phyloP scores from a whole-genome alignment of 2,797 vertebrate genomes.

The Peromyscus nudipes region DNA sequence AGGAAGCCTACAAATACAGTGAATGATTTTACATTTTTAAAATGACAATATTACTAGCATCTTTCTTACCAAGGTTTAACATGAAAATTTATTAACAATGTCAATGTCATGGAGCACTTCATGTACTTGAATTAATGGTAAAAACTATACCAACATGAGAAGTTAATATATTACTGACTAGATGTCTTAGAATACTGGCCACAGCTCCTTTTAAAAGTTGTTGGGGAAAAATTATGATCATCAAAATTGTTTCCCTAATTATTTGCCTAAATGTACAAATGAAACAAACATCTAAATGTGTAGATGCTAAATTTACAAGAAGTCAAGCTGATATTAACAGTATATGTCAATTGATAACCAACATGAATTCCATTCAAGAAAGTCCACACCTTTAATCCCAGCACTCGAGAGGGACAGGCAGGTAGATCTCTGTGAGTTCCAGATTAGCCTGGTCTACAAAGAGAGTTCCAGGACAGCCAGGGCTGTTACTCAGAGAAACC shows the following conservation, averaged over 20 bases:
- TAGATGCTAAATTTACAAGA: conserved; percentile 3
- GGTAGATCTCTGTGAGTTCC: too few species aligned
- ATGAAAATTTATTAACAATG: neutral
- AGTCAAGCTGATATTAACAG: conserved; percentile 12
- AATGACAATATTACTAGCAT: neutral
- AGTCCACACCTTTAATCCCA: neutral
- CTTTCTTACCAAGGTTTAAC: neutral
- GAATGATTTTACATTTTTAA: neutral
- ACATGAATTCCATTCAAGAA: neutral
- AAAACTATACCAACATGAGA: neutral
- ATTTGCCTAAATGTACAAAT: neutral
- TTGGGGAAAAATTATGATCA: neutral
- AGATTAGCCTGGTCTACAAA: too few species aligned
- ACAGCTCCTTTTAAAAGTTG: neutral
- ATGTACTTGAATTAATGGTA: conserved; percentile 5
- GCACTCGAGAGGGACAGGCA: too few species aligned
- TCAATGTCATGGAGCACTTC: neutral
- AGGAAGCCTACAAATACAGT: neutral
- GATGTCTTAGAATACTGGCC: neutral
- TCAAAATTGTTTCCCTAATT: neutral
- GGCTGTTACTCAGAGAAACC: too few species aligned
- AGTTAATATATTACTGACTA: neutral
- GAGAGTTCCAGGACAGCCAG: too few species aligned
- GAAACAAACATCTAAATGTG: neutral
- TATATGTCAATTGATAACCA: neutral